Evolutionary conservation across 2,113 vertebrate genomes (phyloP), one percentile per base, ranked within the genome.

Genomic region (Otus sunia): DNA sequence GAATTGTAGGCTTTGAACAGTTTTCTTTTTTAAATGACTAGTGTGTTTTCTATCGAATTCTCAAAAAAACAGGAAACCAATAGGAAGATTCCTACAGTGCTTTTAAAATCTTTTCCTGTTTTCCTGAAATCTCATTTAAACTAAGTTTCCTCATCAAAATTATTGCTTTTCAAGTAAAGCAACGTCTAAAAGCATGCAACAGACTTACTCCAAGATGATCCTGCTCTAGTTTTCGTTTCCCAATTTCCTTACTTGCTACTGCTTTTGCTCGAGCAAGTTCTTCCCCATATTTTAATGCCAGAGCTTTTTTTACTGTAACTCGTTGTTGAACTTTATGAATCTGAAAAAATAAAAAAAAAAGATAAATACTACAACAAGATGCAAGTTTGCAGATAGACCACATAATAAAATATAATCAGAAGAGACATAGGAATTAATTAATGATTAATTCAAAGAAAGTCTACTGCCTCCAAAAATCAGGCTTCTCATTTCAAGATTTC

Each of bases 241-340:
- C 95, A 34, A 98, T 98, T 95, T 98, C 98, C 86, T 98, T 98
- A 80, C 98, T 98, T 15, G 98, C 98, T 21, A 98, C 97, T 64
- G 97, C 98, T 97, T 99, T 99, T 36, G 98, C 99, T 90, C 98
- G 98, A 82, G 98, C 94, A 97, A 99, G 98, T 32, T 99, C 99
- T 97, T 98, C 98, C 92, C 99, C 98, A 9, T 99, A 97, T 90
- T 98, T 98, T 59, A 98, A 91, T 2, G 98, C 98, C 85, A 98
- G 92, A n/a, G 98, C 98, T 97, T 98, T 99, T 98, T 99, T 99
- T 56, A 99, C 81, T 14, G 98, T 98, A 94, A 99, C 98, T 30
- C 99, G 98, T 39, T 99, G 99, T 32, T 99, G 99, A 36, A 99
- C 99, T 82, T 98, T 99, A 64, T 99, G 98, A 96, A 99, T 99